A percentile compares a stretch with the other conserved stretches of the same genome.
Conservation (phyloP, 2,113 vertebrate species). For the Columba janthina region DNA sequence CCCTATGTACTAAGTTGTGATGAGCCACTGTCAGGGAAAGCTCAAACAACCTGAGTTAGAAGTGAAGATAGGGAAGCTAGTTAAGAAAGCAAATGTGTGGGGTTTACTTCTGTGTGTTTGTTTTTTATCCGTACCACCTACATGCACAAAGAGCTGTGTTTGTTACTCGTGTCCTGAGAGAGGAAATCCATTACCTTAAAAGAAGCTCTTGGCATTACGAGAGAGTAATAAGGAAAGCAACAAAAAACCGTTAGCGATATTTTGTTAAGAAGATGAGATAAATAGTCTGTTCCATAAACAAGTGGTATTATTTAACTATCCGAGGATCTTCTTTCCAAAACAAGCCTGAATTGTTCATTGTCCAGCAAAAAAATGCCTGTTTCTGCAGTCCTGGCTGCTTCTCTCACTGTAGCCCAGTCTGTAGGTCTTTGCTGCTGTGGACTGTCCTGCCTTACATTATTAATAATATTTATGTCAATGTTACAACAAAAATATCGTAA, state of each 20-base stretch:
- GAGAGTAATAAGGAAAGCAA: constrained; percentile 31
- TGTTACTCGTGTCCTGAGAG: not conserved
- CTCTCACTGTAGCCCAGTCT: not conserved
- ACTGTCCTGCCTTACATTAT: not conserved
- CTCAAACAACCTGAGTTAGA: not conserved
- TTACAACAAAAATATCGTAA: not conserved
- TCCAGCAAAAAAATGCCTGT: not conserved
- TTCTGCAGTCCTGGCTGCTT: constrained; percentile 7
- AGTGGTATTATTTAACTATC: constrained; percentile 38
- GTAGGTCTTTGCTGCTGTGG: not conserved
- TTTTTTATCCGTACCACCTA: not conserved
- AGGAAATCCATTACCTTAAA: constrained; percentile 44
- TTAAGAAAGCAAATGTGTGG: not conserved
- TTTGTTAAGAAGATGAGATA: constrained; percentile 51
- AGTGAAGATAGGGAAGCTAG: not conserved
- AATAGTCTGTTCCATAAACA: constrained; percentile 38
- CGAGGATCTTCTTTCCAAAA: constrained; percentile 32
- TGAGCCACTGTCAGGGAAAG: not conserved
- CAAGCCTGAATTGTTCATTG: constrained; percentile 44
- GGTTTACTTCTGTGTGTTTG: not conserved
- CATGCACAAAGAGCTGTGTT: not conserved
- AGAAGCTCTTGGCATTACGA: constrained; percentile 37
- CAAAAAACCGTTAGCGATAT: not conserved
- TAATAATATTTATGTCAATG: not conserved
- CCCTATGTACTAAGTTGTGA: not conserved